Evolutionary conservation across 2,113 vertebrate species (phyloP).

Genomic region (Heloderma charlesbogerti): DNA sequence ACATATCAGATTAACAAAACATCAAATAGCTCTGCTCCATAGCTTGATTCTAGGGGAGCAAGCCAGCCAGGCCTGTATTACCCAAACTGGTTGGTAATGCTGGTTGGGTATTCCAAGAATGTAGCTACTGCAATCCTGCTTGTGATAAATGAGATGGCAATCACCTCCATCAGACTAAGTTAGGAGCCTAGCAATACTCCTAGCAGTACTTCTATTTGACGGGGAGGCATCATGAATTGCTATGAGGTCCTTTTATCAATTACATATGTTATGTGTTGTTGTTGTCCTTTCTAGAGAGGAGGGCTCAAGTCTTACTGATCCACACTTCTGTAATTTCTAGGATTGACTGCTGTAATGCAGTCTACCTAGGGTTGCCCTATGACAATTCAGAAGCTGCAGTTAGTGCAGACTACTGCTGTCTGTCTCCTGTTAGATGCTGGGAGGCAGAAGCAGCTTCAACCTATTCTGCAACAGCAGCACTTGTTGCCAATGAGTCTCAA

Average conservation of each 20-base stretch:
- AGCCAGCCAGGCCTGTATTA: background rate
- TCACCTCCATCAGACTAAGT: background rate
- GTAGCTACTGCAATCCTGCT: background rate
- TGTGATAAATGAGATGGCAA: background rate
- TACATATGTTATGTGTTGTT: background rate
- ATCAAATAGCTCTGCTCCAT: background rate
- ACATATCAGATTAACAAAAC: background rate
- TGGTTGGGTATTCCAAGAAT: background rate
- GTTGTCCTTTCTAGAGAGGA: background rate
- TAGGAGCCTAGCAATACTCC: background rate
- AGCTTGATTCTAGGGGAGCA: background rate
- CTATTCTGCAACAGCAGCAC: background rate
- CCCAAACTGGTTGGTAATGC: background rate
- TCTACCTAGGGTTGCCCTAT: background rate
- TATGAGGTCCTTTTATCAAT: background rate
- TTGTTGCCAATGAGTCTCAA: background rate
- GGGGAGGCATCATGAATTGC: background rate
- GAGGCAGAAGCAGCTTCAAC: background rate
- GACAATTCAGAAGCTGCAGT: background rate
- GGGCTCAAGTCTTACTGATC: background rate
- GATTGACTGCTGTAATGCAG: background rate
- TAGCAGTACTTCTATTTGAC: background rate
- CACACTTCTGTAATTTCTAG: background rate
- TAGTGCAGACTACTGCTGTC: background rate
- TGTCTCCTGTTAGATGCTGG: background rate